These are phyloP conservation scores for Halesus radiatus DNA, from an alignment of 1,140 invertebrate species.

Conservation along the genomic window DNA sequence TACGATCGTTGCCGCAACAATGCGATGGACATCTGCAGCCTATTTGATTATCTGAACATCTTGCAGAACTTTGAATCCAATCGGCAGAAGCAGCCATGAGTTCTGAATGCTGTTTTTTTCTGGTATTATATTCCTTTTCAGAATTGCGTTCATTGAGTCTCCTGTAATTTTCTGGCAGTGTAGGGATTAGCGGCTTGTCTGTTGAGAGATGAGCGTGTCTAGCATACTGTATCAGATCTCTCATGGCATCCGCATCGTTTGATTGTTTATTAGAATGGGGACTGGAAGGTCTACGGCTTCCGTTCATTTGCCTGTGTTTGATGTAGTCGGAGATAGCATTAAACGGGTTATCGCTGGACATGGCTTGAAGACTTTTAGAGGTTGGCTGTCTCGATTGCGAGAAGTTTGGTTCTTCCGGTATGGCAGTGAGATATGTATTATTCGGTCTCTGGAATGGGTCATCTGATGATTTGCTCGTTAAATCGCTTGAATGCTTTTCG, in stretches of 20 bases:
- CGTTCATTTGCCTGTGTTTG: neutral
- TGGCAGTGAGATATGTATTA: neutral
- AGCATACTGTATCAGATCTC: slow-evolving; percentile 30
- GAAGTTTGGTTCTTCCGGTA: too few relatives aligned
- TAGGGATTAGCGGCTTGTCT: slow-evolving; percentile 18
- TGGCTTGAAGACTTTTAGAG: slow-evolving; percentile 9
- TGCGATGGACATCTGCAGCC: slow-evolving; percentile 11
- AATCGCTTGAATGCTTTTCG: slow-evolving; percentile 8
- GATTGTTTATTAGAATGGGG: neutral
- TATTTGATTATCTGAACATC: neutral
- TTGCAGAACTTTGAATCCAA: neutral
- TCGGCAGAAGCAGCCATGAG: neutral
- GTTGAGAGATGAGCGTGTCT: neutral
- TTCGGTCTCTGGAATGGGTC: neutral
- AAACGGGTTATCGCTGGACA: slow-evolving; percentile 37
- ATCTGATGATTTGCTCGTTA: neutral
- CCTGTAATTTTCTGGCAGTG: slow-evolving; percentile 31
- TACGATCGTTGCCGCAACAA: neutral
- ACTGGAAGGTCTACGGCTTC: neutral
- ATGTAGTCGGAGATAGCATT: slow-evolving; percentile 34
- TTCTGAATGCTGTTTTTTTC: neutral
- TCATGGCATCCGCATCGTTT: neutral
- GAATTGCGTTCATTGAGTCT: neutral
- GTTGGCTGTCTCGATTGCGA: too few relatives aligned
- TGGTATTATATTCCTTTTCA: neutral